Evolutionary conservation across 1,140 invertebrate species (phyloP).

Genomic region (Calosoma granatense): DNA sequence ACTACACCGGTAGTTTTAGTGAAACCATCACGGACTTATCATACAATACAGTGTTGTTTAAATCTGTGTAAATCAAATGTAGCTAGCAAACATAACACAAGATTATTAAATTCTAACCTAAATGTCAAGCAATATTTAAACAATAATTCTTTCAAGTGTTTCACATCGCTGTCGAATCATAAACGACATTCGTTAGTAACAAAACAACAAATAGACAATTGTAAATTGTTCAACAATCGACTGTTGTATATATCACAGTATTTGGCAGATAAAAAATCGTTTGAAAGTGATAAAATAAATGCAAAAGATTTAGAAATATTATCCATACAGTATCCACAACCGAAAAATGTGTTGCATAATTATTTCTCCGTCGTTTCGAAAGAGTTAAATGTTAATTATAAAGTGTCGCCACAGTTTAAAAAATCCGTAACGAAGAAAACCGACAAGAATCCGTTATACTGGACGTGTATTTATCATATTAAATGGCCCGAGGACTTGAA

Average conservation of each 20-base stretch:
- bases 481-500: slow-evolving; percentile 27
- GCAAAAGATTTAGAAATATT: background rate
- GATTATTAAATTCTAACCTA: no score
- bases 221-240: no score
- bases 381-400: slow-evolving; percentile 19
- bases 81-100: no score
- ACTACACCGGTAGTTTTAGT: background rate
- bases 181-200: no score
- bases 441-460: slow-evolving; percentile 9
- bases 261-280: background rate
- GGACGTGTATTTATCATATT: slow-evolving; percentile 27
- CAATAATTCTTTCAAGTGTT: no score
- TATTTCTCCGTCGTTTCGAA: slow-evolving; percentile 19
- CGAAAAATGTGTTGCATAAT: slow-evolving; percentile 25
- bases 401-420: slow-evolving; percentile 19
- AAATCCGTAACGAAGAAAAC: slow-evolving; percentile 2
- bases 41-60: no score
- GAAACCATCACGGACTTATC: no score
- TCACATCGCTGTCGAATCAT: no score
- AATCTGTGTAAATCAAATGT: no score
- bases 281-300: background rate
- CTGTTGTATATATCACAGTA: no score
- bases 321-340: slow-evolving; percentile 10
- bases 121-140: no score
- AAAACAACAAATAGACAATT: no score